A percentile compares a stretch with the other conserved stretches of the same genome.
These are phyloP conservation scores for Neodiprion lecontei DNA, from an alignment of 1,140 invertebrate genomes.

Conservation along the genomic window DNA sequence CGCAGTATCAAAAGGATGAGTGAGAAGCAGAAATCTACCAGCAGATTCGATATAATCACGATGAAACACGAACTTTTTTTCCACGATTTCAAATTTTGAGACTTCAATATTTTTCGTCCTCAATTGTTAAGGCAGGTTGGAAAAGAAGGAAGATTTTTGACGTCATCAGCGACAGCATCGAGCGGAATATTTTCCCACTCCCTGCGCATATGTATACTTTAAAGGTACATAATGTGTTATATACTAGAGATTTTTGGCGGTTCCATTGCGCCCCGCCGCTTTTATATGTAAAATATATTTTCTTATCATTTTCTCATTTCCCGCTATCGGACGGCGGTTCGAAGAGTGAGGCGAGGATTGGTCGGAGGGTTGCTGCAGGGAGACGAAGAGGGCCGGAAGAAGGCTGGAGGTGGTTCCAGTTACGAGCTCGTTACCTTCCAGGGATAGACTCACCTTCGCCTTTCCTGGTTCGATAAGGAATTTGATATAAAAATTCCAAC, in stretches of 20 bases:
- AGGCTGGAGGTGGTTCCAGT: neutral
- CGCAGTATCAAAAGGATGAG: too few species aligned
- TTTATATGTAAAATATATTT: slow-evolving; percentile 6
- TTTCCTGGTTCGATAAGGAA: slow-evolving; percentile 1
- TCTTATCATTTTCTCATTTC: slow-evolving; percentile 5
- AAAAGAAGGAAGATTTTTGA: too few species aligned
- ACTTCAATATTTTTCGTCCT: neutral
- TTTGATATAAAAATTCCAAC: slow-evolving; percentile 5
- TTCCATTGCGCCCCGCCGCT: neutral
- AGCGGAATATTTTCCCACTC: too few species aligned
- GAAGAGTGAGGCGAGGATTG: neutral
- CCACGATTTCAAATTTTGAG: neutral
- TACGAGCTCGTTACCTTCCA: neutral
- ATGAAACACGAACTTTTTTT: neutral
- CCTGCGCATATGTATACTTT: too few species aligned
- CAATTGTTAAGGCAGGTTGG: too few species aligned
- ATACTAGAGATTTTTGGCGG: too few species aligned
- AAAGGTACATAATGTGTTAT: too few species aligned
- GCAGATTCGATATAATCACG: too few species aligned
- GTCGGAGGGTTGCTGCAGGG: neutral
- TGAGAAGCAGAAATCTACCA: too few species aligned
- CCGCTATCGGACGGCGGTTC: neutral
- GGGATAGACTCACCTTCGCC: slow-evolving; percentile 1
- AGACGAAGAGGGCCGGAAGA: neutral
- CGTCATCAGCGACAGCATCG: too few species aligned